Evolutionary conservation across 2,113 vertebrate genomes (phyloP).

Genomic region (Hemichromis elongatus): DNA sequence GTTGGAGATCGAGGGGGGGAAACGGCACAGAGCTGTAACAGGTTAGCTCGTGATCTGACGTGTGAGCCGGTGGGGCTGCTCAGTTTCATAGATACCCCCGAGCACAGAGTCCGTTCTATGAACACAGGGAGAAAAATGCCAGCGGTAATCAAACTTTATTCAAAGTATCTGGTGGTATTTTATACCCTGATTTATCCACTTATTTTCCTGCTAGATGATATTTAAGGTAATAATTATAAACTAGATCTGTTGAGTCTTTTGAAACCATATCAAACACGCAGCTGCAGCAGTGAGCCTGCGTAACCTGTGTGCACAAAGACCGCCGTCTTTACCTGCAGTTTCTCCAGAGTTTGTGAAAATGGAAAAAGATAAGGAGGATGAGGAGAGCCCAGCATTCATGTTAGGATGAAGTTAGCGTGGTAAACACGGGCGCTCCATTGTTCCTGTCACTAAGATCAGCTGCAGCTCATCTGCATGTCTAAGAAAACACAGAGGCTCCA

Average conservation of each 20-base stretch:
- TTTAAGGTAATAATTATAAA: not conserved
- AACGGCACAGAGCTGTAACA: not conserved
- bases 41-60: not conserved
- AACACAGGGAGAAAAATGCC: not conserved
- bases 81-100: not conserved
- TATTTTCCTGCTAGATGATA: not conserved
- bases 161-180: accelerated
- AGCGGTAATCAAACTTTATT: not conserved
- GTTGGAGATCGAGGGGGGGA: not conserved
- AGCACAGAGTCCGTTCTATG: not conserved
- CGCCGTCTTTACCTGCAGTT: not conserved
- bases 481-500: not conserved
- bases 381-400: not conserved
- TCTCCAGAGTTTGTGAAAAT: not conserved
- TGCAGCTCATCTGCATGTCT: accelerated
- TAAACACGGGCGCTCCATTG: not conserved
- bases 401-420: not conserved
- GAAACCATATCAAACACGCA: not conserved
- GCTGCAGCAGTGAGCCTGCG: not conserved
- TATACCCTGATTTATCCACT: not conserved
- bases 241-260: accelerated
- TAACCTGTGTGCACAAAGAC: not conserved
- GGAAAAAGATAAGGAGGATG: not conserved
- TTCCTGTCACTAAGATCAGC: not conserved
- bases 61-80: too few species aligned